These are phyloP conservation scores for Electrophaes corylata DNA, from an alignment of 2,888 invertebrate species.

Conservation along the genomic window DNA sequence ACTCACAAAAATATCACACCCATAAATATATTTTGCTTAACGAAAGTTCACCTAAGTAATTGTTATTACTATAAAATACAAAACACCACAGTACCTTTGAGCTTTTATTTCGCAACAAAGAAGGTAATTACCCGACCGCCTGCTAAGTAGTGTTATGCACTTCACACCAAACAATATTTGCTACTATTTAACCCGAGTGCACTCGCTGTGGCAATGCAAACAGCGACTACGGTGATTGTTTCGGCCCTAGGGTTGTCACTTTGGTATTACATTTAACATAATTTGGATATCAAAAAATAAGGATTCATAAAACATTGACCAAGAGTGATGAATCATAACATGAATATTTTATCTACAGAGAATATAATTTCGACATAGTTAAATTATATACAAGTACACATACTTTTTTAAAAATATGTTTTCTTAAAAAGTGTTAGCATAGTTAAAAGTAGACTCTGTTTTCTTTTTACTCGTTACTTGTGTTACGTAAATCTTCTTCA, in stretches of 20 bases:
- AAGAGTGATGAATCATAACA: no score
- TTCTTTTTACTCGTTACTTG: no score
- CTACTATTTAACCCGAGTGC: constrained; percentile 68
- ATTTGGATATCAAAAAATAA: no score
- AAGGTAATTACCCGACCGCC: constrained; percentile 58
- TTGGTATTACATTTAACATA: not conserved
- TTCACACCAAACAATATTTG: constrained; percentile 68
- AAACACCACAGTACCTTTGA: constrained; percentile 12
- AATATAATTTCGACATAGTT: no score
- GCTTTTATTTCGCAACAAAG: constrained; percentile 46
- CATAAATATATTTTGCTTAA: not conserved
- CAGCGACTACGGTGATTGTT: constrained; percentile 71
- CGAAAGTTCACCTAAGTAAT: no score
- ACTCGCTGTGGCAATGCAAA: constrained; percentile 64
- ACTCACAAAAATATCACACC: not conserved
- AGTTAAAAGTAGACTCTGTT: no score
- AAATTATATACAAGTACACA: no score
- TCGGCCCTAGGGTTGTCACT: constrained; percentile 51
- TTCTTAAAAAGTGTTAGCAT: no score
- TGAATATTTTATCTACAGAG: no score
- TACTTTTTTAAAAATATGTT: no score
- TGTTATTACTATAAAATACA: not conserved
- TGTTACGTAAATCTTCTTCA: no score
- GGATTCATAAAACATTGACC: no score
- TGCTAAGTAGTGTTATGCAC: constrained; percentile 58